phyloP scores from a whole-genome alignment of 2,797 vertebrate species.

The Menidia menidia region DNA sequence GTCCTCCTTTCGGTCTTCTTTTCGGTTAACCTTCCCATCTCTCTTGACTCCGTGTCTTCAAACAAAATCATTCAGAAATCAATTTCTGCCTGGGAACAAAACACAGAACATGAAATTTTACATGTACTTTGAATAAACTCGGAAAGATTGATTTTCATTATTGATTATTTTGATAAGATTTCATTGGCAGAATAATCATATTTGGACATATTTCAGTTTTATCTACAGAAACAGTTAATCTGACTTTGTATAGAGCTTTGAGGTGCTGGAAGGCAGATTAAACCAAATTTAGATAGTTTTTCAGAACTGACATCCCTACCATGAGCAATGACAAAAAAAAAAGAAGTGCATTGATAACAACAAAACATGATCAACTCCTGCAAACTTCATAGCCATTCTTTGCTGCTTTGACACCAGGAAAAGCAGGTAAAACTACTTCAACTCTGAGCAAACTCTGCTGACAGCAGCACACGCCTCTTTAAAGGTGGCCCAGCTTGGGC shows the following conservation, averaged over 20 bases:
- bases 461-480: slow-evolving; percentile 20
- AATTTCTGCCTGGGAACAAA: background rate
- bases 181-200: too few species aligned
- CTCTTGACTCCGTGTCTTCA: background rate
- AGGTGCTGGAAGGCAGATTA: too few species aligned
- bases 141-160: background rate
- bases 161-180: background rate
- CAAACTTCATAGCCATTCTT: background rate
- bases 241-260: too few species aligned
- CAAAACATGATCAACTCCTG: background rate
- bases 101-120: background rate
- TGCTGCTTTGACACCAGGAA: background rate
- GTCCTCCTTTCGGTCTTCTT: background rate
- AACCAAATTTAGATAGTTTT: background rate
- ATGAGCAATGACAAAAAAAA: background rate
- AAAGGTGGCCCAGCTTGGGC: slow-evolving; percentile 28
- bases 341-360: background rate
- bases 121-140: background rate
- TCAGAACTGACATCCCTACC: background rate
- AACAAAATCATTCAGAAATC: background rate
- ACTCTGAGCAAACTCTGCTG: background rate
- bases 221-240: too few species aligned
- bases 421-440: slow-evolving; percentile 2
- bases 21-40: background rate
- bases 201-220: background rate